phyloP scores from a whole-genome alignment of 2,888 invertebrate species.

The Eucera pruinosa region DNA sequence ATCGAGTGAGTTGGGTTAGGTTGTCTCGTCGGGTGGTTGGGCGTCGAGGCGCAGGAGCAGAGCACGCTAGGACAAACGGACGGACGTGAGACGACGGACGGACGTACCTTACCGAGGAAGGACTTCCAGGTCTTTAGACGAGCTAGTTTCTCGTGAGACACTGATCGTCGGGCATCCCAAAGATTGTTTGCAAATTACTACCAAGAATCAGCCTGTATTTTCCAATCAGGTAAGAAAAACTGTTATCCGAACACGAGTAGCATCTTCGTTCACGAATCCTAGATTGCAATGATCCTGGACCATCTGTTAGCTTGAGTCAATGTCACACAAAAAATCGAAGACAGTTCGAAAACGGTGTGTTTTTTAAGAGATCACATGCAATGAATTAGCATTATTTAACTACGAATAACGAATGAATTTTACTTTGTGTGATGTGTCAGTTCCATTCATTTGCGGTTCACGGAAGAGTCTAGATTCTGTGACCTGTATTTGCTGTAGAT shows the following conservation, averaged over 20 bases:
- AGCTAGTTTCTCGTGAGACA: constrained; percentile 70
- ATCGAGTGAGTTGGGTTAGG: constrained; percentile 77
- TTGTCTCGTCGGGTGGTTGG: constrained; percentile 67
- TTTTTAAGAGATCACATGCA: not conserved
- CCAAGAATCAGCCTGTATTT: not conserved
- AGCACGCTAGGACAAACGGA: constrained; percentile 78
- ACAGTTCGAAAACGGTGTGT: not conserved
- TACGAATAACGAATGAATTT: not conserved
- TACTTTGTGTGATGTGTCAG: not conserved
- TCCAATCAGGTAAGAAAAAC: constrained; percentile 52
- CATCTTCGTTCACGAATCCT: constrained; percentile 11
- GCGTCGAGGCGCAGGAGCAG: constrained; percentile 80
- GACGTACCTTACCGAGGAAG: constrained; percentile 63
- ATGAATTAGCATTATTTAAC: not conserved
- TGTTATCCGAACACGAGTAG: constrained; percentile 1
- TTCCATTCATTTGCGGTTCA: not conserved
- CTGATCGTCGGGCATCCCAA: constrained; percentile 41
- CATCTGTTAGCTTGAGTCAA: not conserved
- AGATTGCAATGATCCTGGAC: constrained; percentile 1
- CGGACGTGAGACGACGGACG: constrained; percentile 55
- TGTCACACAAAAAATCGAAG: constrained; percentile 3
- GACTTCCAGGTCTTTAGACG: constrained; percentile 62
- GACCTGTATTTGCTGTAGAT: constrained; percentile 28
- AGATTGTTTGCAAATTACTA: not conserved
- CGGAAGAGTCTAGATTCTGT: constrained; percentile 32